Percentiles rank a stretch among this genome's conserved stretches.
These are phyloP conservation scores for Ophioderma brevispina DNA, from an alignment of 35 echinoderm and acorn worm genomes.

Conservation along the genomic window DNA sequence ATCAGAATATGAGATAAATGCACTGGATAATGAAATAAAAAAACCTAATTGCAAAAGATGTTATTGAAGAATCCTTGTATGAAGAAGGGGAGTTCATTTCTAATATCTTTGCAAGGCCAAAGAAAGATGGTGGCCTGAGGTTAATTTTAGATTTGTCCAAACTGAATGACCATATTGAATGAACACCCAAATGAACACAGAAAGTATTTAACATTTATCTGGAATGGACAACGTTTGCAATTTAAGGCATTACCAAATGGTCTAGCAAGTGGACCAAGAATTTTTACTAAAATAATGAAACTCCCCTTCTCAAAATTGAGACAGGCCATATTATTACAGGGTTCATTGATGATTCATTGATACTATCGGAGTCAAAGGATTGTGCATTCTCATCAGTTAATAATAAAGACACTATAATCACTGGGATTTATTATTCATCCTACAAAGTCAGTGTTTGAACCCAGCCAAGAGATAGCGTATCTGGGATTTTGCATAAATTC, in stretches of 20 bases:
- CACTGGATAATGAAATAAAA: constrained; percentile 57
- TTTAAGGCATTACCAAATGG: constrained; percentile 73
- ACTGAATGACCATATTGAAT: constrained; percentile 67
- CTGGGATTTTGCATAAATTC: constrained; percentile 71
- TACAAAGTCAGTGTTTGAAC: constrained; percentile 49
- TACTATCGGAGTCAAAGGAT: constrained; percentile 12
- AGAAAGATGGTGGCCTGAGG: constrained; percentile 65
- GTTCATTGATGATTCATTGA: constrained; percentile 46
- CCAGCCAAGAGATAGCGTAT: constrained; percentile 42
- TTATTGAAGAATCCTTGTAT: constrained; percentile 43
- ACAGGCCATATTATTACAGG: not conserved
- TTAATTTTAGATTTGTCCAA: constrained; percentile 67
- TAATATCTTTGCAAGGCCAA: constrained; percentile 67
- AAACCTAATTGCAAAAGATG: constrained; percentile 26
- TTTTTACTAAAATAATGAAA: constrained; percentile 82
- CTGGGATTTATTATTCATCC: constrained; percentile 76
- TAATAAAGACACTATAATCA: not conserved
- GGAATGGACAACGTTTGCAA: constrained; percentile 43
- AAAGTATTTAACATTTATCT: constrained; percentile 67
- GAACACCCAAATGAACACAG: constrained; percentile 75
- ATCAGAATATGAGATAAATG: constrained; percentile 3
- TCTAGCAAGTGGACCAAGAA: constrained; percentile 44
- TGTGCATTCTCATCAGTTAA: not conserved
- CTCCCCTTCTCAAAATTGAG: constrained; percentile 6
- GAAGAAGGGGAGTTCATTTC: constrained; percentile 60